Evolutionary conservation across 2,797 vertebrate species (phyloP), one percentile per base, ranked within the genome.

Genomic region (Cottoperca gobio): DNA sequence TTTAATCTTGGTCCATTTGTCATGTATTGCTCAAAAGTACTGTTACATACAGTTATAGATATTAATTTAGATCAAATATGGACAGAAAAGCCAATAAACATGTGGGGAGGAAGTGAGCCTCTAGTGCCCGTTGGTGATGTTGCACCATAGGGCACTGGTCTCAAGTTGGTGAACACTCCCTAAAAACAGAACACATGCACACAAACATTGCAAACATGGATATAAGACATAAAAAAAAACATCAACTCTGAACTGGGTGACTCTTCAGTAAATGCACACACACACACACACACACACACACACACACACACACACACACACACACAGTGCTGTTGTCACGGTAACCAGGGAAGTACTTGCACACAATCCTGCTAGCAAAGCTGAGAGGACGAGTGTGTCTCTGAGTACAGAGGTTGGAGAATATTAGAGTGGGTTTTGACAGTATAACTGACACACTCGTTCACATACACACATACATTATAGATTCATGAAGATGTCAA

Each of bases 391-490:
- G 48, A 52, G 59, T 49, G 58, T 59, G 61, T 75, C 23, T 68
- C 13, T 33, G 53, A 14, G 55, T 21, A 35, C 12, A 1, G 53
- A 73, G 80, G 83, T 84, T 82, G 77, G 54, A 46, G 19, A 46
- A 49, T 24, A 48, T 64, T n/a, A 53, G 46, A 59, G 57, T 52
- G 42, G 59, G 62, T 69, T 75, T 61, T 83, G 19, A 83, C 78
- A 83, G 75, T 73, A 78, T 19, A 39, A n/a, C 42, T 67, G 75
- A 82, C 78, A 70, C 46, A n/a, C 55, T 43, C 24, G 19, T 46
- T 24, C 70, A 23, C 53, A 48, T 43, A 2, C 8, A 28, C 28
- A 17, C 17, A 23, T n/a, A 40, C 24, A 50, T 26, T 70, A 48
- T 46, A 28, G 40, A 55, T 63, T 74, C 23, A 26, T 50, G 64